These are phyloP conservation scores for Thalassoma bifasciatum DNA, from an alignment of 2,113 vertebrate species.

Conservation along the genomic window DNA sequence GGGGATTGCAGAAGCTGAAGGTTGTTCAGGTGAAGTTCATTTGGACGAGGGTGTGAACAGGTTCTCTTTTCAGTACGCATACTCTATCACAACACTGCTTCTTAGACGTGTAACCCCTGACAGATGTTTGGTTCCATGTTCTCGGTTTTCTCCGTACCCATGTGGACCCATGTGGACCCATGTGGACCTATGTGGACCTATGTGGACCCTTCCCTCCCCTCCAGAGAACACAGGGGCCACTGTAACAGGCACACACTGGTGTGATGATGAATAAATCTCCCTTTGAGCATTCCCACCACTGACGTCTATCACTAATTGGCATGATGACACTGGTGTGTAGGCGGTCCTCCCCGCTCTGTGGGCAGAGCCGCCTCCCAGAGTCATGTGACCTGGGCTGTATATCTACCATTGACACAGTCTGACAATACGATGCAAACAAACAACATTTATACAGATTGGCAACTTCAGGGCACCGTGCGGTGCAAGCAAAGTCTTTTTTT, in stretches of 20 bases:
- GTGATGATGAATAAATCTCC: conserved; percentile 85
- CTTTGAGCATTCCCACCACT: conserved; percentile 65
- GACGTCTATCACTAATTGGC: conserved; percentile 90
- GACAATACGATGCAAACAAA: conserved; percentile 90
- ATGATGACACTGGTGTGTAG: conserved; percentile 90
- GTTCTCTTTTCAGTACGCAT: conserved; percentile 47
- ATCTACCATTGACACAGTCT: conserved; percentile 94
- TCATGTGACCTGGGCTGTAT: conserved; percentile 86
- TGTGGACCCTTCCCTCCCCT: conserved; percentile 43
- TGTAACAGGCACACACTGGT: conserved; percentile 99
- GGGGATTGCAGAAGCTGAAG: conserved; percentile 2
- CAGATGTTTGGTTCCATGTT: conserved; percentile 54
- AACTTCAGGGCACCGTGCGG: conserved; percentile 92
- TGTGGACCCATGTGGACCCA: conserved; percentile 23
- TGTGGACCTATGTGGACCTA: conserved; percentile 21
- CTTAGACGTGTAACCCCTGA: conserved; percentile 58
- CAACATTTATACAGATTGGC: conserved; percentile 96
- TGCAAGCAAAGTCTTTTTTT: conserved; percentile 84
- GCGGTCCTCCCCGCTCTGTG: conserved; percentile 51
- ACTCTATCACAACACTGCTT: conserved; percentile 70
- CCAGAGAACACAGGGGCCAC: conserved; percentile 85
- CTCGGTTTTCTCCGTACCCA: conserved; percentile 17
- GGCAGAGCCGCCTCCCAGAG: conserved; percentile 81
- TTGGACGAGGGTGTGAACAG: conserved; percentile 50
- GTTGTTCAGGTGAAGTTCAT: conserved; percentile 24